Evolutionary conservation across 2,113 vertebrate species (phyloP), one percentile per base, ranked within the genome.

Genomic region (Apistogramma diplotaenia): DNA sequence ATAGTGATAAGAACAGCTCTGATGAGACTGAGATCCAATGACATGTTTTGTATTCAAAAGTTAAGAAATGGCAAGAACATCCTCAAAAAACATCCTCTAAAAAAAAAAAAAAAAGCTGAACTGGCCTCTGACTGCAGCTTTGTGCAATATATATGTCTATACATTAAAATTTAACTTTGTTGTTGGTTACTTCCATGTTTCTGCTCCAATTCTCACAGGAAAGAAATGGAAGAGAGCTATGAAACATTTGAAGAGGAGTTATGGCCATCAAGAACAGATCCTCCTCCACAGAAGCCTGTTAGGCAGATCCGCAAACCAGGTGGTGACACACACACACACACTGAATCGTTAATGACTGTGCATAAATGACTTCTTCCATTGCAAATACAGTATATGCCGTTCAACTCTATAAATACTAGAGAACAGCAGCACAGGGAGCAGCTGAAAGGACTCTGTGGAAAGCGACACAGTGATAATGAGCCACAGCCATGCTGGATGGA

Each of bases 211-310:
- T 74, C 16, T 70, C 35, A 71, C 78, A 84, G 89, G 57, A 49
- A 61, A 81, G 82, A 13, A 60, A 96, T 96, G 95, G 95, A 96
- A 5, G 94, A 96, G 62, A 96, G 94, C 83, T 96, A 93, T 81
- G 94, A 96, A 90, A 95, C 93, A 73, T 95, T 95, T 91, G 95
- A 95, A 74, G 94, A 94, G 79, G 95, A 96, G 85, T 90, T 95
- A 27, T 79, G 92, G 72, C 80, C 88, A 76, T 54, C 90, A 59
- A 84, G 89, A 76, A 84, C 85, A 89, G 93, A 94, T 58, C 80
- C 76, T 86, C 85, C 89, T 71, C 92, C 89, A 57, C 89, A 81
- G 25, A 95, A 93, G 74, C 84, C 92, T 77, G 58, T 86, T 85
- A 89, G 90, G 90, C 92, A 91, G 78, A 87, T 78, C 43, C 86